Base-by-base conservation (phyloP, 2,888 invertebrate genomes). In the Amaurobius ferox region DNA sequence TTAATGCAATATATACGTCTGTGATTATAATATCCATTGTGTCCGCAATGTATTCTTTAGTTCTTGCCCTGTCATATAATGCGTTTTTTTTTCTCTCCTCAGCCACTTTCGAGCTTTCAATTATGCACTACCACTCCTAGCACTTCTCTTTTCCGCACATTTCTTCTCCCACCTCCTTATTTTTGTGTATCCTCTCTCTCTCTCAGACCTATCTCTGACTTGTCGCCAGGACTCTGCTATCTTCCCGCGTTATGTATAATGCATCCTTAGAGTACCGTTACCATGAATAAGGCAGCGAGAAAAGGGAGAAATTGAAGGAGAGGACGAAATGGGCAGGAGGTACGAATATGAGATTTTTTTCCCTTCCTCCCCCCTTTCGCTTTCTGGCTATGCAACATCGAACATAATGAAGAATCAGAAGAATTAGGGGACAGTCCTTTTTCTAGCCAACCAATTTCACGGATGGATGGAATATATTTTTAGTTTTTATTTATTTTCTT, bases 401-500 rank as follows among this genome's bases (percentile, higher is more conserved):
- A 85, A 71, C 83, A 85, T 85, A 85, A 85, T 85, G 83, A 85
- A 83, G 83, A 77, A 85, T 85, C 71, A 70, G 71, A 40, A 62
- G 83, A 72, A 77, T 77, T 62, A 72, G 83, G 83, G 72, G 80
- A 55, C 74, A 40, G 68, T 62, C 74, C 67, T 80, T 35, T 55
- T 55, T 16, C 68, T 74, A 81, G 81, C 81, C 81, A 81, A 74
- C 77, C 83, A 85, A 85, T 85, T 85, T 85, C 83, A 85, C 77
- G 83, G 77, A 64, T 77, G 77, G 67, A 30, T 71, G 64, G 26
- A 66, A 35, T 35, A 72, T 55, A 48, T 35, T 79, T 61, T 74
- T 62, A 40, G n/a, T 39, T 55, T 55, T 11, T 44, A 44, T 44
- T 16, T 23, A 55, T 55, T 16, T 35, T 66, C 32, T 66, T 66